Percentiles rank a stretch among this genome's conserved stretches.
phyloP scores from a whole-genome alignment of 2,888 invertebrate genomes.

The Drosophila infuscata region DNA sequence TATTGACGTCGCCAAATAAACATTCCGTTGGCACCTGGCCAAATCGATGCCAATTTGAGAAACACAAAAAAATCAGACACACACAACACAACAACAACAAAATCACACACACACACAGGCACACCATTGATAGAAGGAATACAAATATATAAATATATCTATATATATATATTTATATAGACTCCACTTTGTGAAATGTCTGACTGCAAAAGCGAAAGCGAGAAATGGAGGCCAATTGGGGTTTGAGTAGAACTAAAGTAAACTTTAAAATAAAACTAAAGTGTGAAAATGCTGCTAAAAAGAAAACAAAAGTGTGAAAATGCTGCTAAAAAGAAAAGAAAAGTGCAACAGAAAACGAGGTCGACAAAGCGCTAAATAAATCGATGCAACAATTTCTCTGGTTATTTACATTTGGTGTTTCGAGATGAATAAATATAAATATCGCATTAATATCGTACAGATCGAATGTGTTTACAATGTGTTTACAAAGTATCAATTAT shows the following conservation, averaged over 20 bases:
- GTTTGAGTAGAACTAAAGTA: slow-evolving; percentile 45
- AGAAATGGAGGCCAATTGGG: slow-evolving; percentile 45
- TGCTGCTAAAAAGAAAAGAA: background rate
- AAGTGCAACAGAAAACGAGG: slow-evolving; percentile 52
- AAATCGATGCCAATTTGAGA: slow-evolving; percentile 69
- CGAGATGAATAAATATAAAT: slow-evolving; percentile 31
- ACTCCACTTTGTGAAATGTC: slow-evolving; percentile 46
- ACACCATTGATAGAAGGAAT: slow-evolving; percentile 19
- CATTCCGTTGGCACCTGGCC: slow-evolving; percentile 68
- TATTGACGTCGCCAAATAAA: slow-evolving; percentile 67
- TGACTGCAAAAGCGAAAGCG: slow-evolving; percentile 12
- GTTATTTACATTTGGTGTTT: slow-evolving; percentile 51
- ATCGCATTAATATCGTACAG: slow-evolving; percentile 16
- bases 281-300: slow-evolving; percentile 11
- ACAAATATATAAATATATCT: slow-evolving; percentile 25
- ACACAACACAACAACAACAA: slow-evolving; percentile 5
- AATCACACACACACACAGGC: slow-evolving; percentile 14
- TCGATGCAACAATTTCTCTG: slow-evolving; percentile 27
- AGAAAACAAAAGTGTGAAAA: slow-evolving; percentile 20
- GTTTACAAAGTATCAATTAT: slow-evolving; percentile 17
- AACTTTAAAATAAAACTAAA: slow-evolving; percentile 44
- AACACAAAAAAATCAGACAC: slow-evolving; percentile 32
- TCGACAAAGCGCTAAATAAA: slow-evolving; percentile 30
- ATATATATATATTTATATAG: slow-evolving; percentile 33
- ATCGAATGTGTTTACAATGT: slow-evolving; percentile 23